phyloP scores from a whole-genome alignment of 1,140 invertebrate species.

The Cydia fagiglandana region DNA sequence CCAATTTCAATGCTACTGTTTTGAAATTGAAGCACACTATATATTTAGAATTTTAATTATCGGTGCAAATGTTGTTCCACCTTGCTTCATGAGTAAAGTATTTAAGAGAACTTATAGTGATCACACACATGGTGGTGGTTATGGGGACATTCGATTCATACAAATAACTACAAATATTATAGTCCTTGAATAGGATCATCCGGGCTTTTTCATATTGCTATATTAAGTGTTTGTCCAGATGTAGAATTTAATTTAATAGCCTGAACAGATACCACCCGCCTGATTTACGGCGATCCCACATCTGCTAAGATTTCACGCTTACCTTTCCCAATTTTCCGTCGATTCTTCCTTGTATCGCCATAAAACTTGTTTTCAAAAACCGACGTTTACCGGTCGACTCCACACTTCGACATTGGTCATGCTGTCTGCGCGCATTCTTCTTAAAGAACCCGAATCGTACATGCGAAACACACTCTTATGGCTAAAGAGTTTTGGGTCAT shows the following conservation, averaged over 20 bases:
- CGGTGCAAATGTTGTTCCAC: no score
- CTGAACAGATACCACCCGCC: constrained; percentile 27
- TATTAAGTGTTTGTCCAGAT: constrained; percentile 23
- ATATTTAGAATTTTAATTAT: no score
- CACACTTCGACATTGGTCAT: constrained; percentile 66
- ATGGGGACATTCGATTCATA: no score
- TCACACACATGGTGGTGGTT: no score
- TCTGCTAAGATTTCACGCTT: constrained; percentile 75
- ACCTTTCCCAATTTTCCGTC: constrained; percentile 72
- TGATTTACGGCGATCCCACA: constrained; percentile 52
- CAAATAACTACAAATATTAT: no score
- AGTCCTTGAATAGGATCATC: neutral
- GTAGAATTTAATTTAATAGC: constrained; percentile 48
- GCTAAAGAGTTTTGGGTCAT: constrained; percentile 33
- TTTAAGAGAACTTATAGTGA: no score
- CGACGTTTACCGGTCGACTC: constrained; percentile 53
- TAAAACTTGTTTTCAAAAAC: constrained; percentile 72
- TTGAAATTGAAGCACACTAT: no score
- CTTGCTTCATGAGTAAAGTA: no score
- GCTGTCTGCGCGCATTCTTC: constrained; percentile 56
- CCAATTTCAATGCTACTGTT: no score
- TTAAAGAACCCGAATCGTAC: constrained; percentile 36
- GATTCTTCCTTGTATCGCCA: constrained; percentile 58
- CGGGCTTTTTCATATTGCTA: neutral
- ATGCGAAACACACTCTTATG: constrained; percentile 40